A percentile compares a stretch with the other conserved stretches of the same genome.
Evolutionary conservation across 2,797 vertebrate species (phyloP).

Genomic region (Novumbra hubbsi): DNA sequence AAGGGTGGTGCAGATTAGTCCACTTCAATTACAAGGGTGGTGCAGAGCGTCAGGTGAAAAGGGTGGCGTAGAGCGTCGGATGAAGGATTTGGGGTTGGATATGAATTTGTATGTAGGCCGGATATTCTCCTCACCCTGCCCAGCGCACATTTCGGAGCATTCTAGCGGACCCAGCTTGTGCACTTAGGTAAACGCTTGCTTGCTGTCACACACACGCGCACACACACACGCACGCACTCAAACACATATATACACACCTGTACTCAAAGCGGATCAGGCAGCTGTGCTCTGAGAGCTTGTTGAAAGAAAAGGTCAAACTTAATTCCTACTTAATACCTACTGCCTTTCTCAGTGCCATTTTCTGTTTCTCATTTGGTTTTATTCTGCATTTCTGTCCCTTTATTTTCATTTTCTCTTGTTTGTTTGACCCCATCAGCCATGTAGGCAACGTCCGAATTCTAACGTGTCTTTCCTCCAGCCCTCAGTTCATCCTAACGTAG

Average conservation of each 20-base stretch:
- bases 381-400: not conserved
- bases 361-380: not conserved
- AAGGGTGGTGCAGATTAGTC: not conserved
- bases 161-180: not conserved
- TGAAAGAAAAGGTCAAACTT: constrained; percentile 3
- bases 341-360: not conserved
- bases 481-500: not conserved
- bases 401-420: not conserved
- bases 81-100: not conserved
- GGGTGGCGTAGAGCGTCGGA: not conserved
- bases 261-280: not conserved
- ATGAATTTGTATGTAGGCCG: constrained; percentile 39
- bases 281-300: constrained; percentile 7
- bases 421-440: not conserved
- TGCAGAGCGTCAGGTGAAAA: too few species aligned
- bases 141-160: not conserved
- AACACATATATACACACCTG: not conserved
- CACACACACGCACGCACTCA: not conserved
- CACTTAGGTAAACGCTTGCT: not conserved
- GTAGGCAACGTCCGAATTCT: too few species aligned
- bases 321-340: not conserved
- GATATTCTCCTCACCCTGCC: constrained; percentile 1
- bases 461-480: too few species aligned
- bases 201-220: not conserved
- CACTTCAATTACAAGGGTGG: too few species aligned